A percentile compares a stretch with the other conserved stretches of the same genome.
Evolutionary conservation across 1,140 invertebrate species (phyloP).

Genomic region (Brachionus calyciflorus): DNA sequence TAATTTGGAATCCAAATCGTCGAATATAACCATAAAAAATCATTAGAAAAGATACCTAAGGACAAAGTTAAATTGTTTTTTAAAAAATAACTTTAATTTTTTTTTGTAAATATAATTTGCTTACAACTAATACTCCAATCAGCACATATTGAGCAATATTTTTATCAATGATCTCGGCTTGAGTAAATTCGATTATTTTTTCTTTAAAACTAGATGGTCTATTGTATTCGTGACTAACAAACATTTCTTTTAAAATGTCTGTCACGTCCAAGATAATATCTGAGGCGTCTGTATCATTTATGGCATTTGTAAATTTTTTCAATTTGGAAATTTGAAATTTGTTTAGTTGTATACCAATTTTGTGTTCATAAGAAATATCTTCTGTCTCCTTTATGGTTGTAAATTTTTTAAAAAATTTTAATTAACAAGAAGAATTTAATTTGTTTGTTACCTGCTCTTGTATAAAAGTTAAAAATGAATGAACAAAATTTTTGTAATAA

Average conservation of each 20-base stretch:
- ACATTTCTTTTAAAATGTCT: constrained; percentile 17
- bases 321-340: constrained; percentile 12
- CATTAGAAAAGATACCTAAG: neutral
- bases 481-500: constrained; percentile 43
- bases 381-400: neutral
- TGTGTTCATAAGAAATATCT: neutral
- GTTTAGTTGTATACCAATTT: constrained; percentile 19
- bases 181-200: neutral
- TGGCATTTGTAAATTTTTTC: constrained; percentile 11
- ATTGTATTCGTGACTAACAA: neutral
- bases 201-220: neutral
- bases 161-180: neutral
- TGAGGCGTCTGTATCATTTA: neutral
- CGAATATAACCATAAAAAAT: neutral
- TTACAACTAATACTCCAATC: neutral
- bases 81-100: neutral
- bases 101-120: neutral
- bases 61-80: neutral
- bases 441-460: neutral
- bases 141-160: neutral
- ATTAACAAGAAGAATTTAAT: too few relatives aligned
- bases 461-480: constrained; percentile 3
- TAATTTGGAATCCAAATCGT: neutral
- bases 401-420: neutral
- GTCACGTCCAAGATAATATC: neutral